Conservation (phyloP, 2,888 invertebrate genomes). For the Phymatocera aterrima region DNA sequence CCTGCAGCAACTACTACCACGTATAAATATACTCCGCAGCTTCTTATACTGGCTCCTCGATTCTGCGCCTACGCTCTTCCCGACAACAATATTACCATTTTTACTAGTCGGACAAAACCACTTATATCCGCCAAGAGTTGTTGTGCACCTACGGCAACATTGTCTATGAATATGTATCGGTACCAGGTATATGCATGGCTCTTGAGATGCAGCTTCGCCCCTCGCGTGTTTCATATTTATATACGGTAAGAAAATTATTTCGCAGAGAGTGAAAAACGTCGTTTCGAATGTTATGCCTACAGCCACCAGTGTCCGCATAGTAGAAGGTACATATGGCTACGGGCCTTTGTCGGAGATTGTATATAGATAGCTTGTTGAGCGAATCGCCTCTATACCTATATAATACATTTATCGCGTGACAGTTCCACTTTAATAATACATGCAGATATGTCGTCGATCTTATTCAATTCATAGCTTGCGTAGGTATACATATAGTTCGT, state of each 20-base stretch:
- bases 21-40: conserved; percentile 29
- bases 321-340: neutral
- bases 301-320: too few species aligned
- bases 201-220: neutral
- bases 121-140: conserved; percentile 58
- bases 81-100: conserved; percentile 53
- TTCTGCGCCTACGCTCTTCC: conserved; percentile 32
- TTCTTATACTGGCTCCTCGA: conserved; percentile 36
- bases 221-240: conserved; percentile 21
- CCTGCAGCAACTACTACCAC: conserved; percentile 55
- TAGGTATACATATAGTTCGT: neutral
- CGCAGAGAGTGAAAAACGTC: conserved; percentile 9
- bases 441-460: conserved; percentile 25
- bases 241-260: neutral
- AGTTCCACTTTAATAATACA: neutral
- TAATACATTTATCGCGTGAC: conserved; percentile 22
- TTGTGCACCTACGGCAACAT: conserved; percentile 53
- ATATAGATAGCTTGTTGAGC: neutral
- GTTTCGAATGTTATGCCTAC: neutral
- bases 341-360: conserved; percentile 10
- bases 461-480: conserved; percentile 28
- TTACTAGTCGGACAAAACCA: conserved; percentile 54
- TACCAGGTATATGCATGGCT: too few species aligned
- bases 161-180: conserved; percentile 41
- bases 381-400: neutral